phyloP scores from a whole-genome alignment of 2,113 vertebrate genomes.

The Propithecus coquereli region DNA sequence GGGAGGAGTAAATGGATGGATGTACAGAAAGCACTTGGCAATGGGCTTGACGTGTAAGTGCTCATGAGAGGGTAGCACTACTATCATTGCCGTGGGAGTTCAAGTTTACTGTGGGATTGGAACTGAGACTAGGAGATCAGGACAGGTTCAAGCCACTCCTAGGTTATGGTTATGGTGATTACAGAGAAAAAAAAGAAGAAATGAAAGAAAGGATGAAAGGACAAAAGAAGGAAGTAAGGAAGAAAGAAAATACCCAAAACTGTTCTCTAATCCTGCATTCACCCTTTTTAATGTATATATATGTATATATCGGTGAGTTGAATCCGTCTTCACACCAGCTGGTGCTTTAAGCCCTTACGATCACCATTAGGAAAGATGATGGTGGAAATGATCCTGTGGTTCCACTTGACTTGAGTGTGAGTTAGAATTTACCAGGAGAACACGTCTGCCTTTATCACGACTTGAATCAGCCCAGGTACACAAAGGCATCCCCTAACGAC shows the following conservation, averaged over 20 bases:
- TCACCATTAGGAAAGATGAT: neutral
- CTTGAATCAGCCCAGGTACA: neutral
- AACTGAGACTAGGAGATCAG: neutral
- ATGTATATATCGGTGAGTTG: neutral
- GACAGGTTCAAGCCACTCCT: neutral
- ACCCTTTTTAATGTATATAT: neutral
- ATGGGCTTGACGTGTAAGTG: neutral
- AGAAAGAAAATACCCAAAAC: neutral
- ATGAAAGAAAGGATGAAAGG: neutral
- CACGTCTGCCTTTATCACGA: neutral
- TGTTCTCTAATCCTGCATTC: neutral
- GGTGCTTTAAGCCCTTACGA: neutral
- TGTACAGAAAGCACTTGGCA: neutral
- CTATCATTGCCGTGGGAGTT: neutral
- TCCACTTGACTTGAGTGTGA: neutral
- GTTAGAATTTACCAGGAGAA: neutral
- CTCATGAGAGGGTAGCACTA: neutral
- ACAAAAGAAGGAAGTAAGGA: neutral
- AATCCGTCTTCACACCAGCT: neutral
- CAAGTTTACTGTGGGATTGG: neutral
- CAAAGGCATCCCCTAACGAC: neutral
- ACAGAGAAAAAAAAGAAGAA: neutral
- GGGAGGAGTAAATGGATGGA: neutral
- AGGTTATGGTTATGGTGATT: neutral
- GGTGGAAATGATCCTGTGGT: neutral